Evolutionary conservation across 2,888 invertebrate species (phyloP), one percentile per base, ranked within the genome.

Genomic region (Dicyrtoma fusca): DNA sequence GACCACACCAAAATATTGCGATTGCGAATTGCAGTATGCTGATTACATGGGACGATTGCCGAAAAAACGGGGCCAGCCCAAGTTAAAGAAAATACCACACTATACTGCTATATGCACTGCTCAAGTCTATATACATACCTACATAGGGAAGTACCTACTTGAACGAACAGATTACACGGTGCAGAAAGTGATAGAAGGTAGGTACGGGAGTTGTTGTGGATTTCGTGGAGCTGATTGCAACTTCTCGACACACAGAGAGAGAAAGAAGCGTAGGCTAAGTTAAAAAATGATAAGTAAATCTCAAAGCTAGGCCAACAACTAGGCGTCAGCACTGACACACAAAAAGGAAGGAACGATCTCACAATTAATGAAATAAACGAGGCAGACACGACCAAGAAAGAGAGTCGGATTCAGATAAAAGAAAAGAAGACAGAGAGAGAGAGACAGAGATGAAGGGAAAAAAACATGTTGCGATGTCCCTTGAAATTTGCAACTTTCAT

Each of bases 311-410:
- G 21, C 53, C 19, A 53, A 53, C 13, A 53, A n/a, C 13, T 53
- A 53, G 53, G 53, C 53, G 53, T 21, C 53, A 53, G 19, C 53
- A 53, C 21, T 14, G 17, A 53, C 10, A 17, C 53, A 49, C 3
- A 17, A 49, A 49, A 49, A 49, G 49, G 5, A 17, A 6, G 5
- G 26, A 25, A 23, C 21, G 26, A 25, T 57, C 21, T 57, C 57
- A 57, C 14, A 25, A 57, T 25, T 57, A 57, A 25, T 21, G 26
- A 23, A 57, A 57, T 57, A 57, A 23, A 25, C 25, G 57, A 42
- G 42, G 26, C 42, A 42, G 19, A 34, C 17, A 49, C 13, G 45
- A 45, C 45, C 45, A 45, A 13, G 45, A 45, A 45, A 45, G 13
- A 45, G 45, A 3, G 49, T 19, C n/a, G 19, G 49, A 4, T n/a